Percentiles rank a stretch among this genome's conserved stretches.
Evolutionary conservation across 2,888 invertebrate species (phyloP).

Genomic region (Cylloceria caligata): DNA sequence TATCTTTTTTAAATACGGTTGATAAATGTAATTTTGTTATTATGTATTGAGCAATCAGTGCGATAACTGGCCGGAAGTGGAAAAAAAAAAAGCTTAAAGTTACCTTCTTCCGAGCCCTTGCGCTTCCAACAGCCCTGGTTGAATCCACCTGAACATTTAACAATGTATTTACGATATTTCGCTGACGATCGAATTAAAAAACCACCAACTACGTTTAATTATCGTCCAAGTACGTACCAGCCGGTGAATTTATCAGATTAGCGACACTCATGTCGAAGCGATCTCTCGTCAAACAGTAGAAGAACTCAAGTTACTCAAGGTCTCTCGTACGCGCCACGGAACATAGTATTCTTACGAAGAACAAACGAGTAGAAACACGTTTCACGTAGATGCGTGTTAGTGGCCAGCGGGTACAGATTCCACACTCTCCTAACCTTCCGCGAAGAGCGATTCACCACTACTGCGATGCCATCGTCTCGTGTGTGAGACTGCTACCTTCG

Average conservation of each 20-base stretch:
- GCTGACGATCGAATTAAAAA: no score
- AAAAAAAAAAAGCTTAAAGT: constrained; percentile 2
- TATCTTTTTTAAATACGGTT: not conserved
- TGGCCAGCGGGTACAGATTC: constrained; percentile 10
- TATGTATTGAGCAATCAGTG: no score
- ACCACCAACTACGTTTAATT: constrained; percentile 1
- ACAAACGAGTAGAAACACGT: constrained; percentile 68
- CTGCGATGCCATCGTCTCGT: constrained; percentile 24
- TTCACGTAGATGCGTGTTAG: constrained; percentile 41
- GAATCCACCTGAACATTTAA: constrained; percentile 61
- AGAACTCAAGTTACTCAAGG: constrained; percentile 70
- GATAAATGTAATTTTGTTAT: not conserved
- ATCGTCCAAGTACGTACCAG: constrained; percentile 63
- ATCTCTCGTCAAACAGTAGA: constrained; percentile 15
- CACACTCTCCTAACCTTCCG: constrained; percentile 21
- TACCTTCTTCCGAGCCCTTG: constrained; percentile 69
- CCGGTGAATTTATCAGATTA: constrained; percentile 62
- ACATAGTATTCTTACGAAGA: constrained; percentile 61
- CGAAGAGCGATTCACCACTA: constrained; percentile 40
- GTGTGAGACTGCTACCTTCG: constrained; percentile 19
- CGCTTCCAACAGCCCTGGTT: constrained; percentile 67
- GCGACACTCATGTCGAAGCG: constrained; percentile 65
- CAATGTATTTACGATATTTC: constrained; percentile 3
- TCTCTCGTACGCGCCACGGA: constrained; percentile 66
- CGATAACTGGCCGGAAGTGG: constrained; percentile 10